These are phyloP conservation scores for Coracias cyanogaster DNA, from an alignment of 2,797 vertebrate species.

Conservation along the genomic window DNA sequence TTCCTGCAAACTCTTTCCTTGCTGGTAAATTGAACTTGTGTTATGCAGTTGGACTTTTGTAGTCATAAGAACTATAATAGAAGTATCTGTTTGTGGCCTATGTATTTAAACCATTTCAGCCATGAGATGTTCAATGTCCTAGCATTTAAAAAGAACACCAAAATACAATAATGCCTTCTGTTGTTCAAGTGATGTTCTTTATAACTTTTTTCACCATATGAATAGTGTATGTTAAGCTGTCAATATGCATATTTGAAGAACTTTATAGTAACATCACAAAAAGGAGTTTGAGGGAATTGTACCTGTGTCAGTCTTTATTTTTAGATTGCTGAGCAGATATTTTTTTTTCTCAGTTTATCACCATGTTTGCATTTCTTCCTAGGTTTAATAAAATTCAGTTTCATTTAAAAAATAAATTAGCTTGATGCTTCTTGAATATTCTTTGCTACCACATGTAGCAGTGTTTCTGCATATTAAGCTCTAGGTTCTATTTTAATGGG, in stretches of 20 bases:
- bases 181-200: background rate
- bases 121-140: background rate
- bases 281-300: background rate
- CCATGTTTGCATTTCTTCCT: background rate
- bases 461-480: background rate
- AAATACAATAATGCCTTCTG: background rate
- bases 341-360: background rate
- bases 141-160: background rate
- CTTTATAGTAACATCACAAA: background rate
- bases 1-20: background rate
- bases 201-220: background rate
- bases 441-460: background rate
- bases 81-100: conserved; percentile 46
- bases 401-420: background rate
- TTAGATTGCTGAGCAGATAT: background rate
- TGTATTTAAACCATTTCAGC: conserved; percentile 60
- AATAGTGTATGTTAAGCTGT: background rate
- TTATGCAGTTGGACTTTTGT: conserved; percentile 52
- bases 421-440: background rate
- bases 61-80: conserved; percentile 39
- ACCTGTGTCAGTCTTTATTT: background rate
- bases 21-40: conserved; percentile 45
- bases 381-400: conserved; percentile 28
- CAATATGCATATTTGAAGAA: background rate
- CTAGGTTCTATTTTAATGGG: background rate